Evolutionary conservation across 37 sponge, comb jelly and placozoan species (phyloP).

Genomic region (Mnemiopsis leidyi): DNA sequence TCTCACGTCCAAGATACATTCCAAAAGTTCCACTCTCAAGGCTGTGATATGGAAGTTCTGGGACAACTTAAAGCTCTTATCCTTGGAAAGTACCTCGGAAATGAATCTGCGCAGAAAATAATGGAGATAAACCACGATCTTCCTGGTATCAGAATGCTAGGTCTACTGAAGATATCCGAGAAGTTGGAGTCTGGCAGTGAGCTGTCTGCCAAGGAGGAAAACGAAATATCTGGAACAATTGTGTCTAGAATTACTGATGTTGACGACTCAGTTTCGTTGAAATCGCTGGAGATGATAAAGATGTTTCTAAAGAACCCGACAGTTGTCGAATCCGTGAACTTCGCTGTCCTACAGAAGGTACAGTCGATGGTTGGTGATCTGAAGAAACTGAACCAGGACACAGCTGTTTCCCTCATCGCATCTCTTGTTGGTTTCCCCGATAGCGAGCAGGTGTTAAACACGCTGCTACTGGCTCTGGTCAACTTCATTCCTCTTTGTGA

Average conservation of each 20-base stretch:
- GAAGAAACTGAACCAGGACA: neutral
- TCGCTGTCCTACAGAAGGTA: neutral
- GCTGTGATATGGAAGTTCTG: conserved; percentile 17
- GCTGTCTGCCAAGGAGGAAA: neutral
- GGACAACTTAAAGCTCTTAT: neutral
- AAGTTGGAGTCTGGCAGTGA: conserved; percentile 22
- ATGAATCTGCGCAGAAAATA: conserved; percentile 14
- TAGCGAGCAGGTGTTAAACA: neutral
- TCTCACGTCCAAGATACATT: conserved; percentile 11
- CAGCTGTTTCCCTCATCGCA: neutral
- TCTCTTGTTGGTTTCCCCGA: neutral
- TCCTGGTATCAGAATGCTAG: conserved; percentile 50
- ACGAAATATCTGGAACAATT: neutral
- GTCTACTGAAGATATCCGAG: conserved; percentile 31
- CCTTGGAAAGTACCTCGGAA: conserved; percentile 28
- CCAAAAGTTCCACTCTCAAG: neutral
- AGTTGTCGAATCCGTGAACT: neutral
- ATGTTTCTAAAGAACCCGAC: neutral
- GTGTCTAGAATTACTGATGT: neutral
- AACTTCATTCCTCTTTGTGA: neutral
- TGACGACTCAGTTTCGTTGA: neutral
- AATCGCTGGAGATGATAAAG: neutral
- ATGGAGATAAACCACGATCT: conserved; percentile 42
- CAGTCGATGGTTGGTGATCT: neutral
- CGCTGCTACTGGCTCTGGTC: neutral